Base-by-base conservation (phyloP, 2,888 invertebrate genomes). In the Tolmerus cingulatus region DNA sequence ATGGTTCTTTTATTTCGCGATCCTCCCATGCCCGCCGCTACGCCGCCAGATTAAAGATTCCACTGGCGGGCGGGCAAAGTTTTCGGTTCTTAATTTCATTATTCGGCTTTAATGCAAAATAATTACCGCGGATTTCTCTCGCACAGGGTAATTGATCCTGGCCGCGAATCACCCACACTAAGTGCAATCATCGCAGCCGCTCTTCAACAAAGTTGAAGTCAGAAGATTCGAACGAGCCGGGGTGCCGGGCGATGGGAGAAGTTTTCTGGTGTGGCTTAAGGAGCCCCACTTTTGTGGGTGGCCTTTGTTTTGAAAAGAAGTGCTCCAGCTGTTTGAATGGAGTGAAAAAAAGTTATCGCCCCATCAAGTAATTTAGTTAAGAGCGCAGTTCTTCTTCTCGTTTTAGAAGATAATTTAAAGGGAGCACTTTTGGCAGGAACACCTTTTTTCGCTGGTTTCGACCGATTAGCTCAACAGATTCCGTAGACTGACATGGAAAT, bases 21-120 rank as follows among this genome's bases (percentile, higher is more conserved):
- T 82, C 37, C 57, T 51, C 51, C 55, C 66, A 37, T 55, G 23
- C 23, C 2, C 27, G 66, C 66, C 14, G 43, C 43, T 16, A 9
- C 43, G 14, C 66, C 66, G 27, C 12, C 66, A 37, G 37, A 82
- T 82, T 82, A 82, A 37, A 8, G 7, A 23, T 23, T 1, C 19
- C 66, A 14, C 9, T 46, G 12, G 4, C 16, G 43, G 12, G 46
- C 43, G 19, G 23, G 23, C 30, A 51, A 82, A 82, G 34, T 82
- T 66, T 66, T 82, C 14, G 57, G 66, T 82, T 82, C 9, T 82
- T 82, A 57, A 82, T 82, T 57, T 66, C 14, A 82, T 82, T 82
- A 82, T 51, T 66, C 14, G 57, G 37, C 37, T 82, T 79, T 57
- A 82, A 82, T 82, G 55, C 57, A 57, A 82, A 82, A 82, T 37